These are phyloP conservation scores for Drosophila arawakana DNA, from an alignment of 1,140 invertebrate species.

Conservation along the genomic window DNA sequence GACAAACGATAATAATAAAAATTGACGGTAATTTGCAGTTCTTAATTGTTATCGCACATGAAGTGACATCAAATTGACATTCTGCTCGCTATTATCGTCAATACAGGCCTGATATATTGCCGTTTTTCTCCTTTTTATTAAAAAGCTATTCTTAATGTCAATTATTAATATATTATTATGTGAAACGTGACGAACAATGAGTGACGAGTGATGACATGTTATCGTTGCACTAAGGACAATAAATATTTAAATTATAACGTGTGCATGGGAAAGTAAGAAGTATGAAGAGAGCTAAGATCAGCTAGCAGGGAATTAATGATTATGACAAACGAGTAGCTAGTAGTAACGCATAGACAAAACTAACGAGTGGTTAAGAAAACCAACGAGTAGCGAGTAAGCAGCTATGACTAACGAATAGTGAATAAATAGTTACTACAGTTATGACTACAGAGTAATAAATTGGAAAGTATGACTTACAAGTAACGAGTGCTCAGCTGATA, in stretches of 20 bases:
- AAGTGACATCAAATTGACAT: conserved; percentile 35
- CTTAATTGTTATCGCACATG: conserved; percentile 55
- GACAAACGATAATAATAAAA: conserved; percentile 48
- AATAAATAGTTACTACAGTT: too few relatives aligned
- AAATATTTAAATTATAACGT: too few relatives aligned
- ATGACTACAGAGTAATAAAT: too few relatives aligned
- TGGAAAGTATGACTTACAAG: not conserved
- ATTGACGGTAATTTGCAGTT: conserved; percentile 65
- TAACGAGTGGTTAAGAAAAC: too few relatives aligned
- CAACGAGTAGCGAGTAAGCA: not conserved
- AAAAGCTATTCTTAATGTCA: too few relatives aligned
- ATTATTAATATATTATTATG: not conserved
- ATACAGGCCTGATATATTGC: not conserved
- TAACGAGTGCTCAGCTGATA: not conserved
- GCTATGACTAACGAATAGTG: too few relatives aligned
- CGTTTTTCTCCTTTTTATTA: not conserved
- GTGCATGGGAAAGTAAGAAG: not conserved
- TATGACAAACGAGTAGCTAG: not conserved
- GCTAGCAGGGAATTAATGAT: too few relatives aligned
- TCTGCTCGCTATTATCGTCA: conserved; percentile 13
- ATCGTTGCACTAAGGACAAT: not conserved
- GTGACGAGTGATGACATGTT: not conserved
- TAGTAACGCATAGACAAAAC: too few relatives aligned
- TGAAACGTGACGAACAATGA: not conserved
- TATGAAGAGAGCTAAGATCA: too few relatives aligned